Conservation (phyloP, 2,888 invertebrate genomes). For the Heteromurus nitidus region DNA sequence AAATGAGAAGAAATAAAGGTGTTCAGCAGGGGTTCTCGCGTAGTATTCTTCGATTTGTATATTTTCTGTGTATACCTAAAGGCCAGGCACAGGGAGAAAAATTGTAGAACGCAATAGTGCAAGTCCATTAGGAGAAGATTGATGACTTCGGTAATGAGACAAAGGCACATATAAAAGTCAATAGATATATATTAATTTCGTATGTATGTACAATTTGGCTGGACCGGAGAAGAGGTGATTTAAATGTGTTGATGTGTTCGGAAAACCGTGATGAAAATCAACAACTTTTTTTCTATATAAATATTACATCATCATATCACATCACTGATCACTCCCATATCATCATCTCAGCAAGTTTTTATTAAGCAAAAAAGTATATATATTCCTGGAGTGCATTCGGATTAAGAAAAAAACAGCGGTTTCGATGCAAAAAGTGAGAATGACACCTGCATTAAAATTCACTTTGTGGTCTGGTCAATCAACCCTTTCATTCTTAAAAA, state of each 20-base stretch:
- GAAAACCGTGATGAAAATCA: neutral
- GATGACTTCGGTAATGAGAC: constrained; percentile 53
- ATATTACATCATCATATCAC: neutral
- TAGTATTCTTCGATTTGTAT: neutral
- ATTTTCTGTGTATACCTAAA: neutral
- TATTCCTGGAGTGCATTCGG: neutral
- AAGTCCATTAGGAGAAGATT: constrained; percentile 52
- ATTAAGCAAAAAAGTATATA: no score
- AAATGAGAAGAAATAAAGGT: constrained; percentile 40
- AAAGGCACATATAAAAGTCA: constrained; percentile 8
- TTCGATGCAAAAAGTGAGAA: constrained; percentile 13
- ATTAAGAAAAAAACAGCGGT: neutral
- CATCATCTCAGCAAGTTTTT: no score
- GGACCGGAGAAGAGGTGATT: neutral
- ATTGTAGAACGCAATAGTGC: constrained; percentile 22
- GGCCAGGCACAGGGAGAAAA: neutral
- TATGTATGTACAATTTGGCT: neutral
- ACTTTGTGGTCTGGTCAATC: constrained; percentile 16
- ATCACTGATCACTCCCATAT: neutral
- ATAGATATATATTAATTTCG: constrained; percentile 11
- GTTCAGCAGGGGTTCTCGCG: constrained; percentile 40
- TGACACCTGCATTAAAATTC: neutral
- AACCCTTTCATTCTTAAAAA: neutral
- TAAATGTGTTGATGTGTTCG: constrained; percentile 3
- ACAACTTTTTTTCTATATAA: no score